phyloP scores from a whole-genome alignment of 2,797 vertebrate genomes.

The Urocyon cinereoargenteus region DNA sequence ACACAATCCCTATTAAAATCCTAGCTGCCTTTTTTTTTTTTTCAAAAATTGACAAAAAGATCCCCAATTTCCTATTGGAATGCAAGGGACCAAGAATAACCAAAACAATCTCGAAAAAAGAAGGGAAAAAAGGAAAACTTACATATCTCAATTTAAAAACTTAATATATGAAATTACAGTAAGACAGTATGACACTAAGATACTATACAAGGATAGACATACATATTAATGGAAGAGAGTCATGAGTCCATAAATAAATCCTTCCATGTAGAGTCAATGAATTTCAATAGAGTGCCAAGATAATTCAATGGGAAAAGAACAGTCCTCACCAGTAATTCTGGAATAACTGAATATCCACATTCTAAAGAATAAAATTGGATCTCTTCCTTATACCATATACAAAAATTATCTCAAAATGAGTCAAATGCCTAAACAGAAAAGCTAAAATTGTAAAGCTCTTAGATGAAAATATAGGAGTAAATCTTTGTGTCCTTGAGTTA shows the following conservation, averaged over 20 bases:
- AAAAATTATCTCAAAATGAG: conserved; percentile 50
- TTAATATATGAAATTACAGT: neutral
- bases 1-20: neutral
- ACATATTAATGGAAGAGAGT: neutral
- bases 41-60: conserved; percentile 4
- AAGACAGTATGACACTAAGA: neutral
- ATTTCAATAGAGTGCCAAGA: neutral
- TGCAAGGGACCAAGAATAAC: conserved; percentile 25
- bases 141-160: conserved; percentile 36
- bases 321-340: neutral
- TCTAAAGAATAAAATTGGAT: neutral
- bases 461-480: neutral
- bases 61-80: conserved; percentile 25
- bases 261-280: neutral
- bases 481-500: neutral
- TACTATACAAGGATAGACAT: neutral
- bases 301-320: neutral
- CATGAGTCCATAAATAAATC: neutral
- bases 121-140: neutral
- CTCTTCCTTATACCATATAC: neutral
- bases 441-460: neutral
- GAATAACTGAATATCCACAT: neutral
- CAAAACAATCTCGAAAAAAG: neutral
- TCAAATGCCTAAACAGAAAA: neutral
- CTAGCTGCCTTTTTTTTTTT: neutral